A percentile compares a stretch with the other conserved stretches of the same genome.
These are phyloP conservation scores for Gambusia affinis DNA, from an alignment of 2,113 vertebrate species.

Conservation along the genomic window DNA sequence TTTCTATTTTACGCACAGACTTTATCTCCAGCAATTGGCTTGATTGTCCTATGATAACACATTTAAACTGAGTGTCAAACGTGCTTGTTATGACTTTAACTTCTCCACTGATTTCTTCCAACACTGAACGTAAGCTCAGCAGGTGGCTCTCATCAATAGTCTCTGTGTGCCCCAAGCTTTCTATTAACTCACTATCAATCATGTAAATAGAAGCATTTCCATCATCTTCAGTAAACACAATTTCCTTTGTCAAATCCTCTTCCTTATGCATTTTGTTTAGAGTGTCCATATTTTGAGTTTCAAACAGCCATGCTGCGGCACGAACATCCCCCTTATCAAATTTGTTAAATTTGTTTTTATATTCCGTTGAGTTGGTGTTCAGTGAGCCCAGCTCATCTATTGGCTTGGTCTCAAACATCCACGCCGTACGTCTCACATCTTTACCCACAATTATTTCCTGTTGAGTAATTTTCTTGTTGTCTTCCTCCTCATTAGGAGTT, in stretches of 20 bases:
- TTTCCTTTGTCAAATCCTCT: constrained; percentile 74
- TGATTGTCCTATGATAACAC: constrained; percentile 85
- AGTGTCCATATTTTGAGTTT: constrained; percentile 84
- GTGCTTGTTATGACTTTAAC: constrained; percentile 84
- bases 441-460: constrained; percentile 85
- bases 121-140: constrained; percentile 83
- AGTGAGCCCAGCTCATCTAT: constrained; percentile 72
- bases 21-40: constrained; percentile 86
- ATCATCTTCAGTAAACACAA: constrained; percentile 80
- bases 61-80: constrained; percentile 87
- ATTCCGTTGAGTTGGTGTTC: constrained; percentile 62
- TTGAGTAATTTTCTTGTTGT: constrained; percentile 70
- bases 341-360: constrained; percentile 79
- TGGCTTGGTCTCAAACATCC: constrained; percentile 90
- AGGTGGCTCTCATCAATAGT: constrained; percentile 84
- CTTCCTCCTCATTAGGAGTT: constrained; percentile 70
- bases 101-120: constrained; percentile 85
- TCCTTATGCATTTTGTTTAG: constrained; percentile 83
- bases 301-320: constrained; percentile 83
- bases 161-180: constrained; percentile 83
- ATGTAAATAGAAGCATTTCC: constrained; percentile 85
- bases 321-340: constrained; percentile 81
- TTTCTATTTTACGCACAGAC: constrained; percentile 85
- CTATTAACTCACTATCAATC: constrained; percentile 85
- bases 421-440: constrained; percentile 84